A percentile compares a stretch with the other conserved stretches of the same genome.
phyloP scores from a whole-genome alignment of 2,797 vertebrate species.

The Ara ararauna region DNA sequence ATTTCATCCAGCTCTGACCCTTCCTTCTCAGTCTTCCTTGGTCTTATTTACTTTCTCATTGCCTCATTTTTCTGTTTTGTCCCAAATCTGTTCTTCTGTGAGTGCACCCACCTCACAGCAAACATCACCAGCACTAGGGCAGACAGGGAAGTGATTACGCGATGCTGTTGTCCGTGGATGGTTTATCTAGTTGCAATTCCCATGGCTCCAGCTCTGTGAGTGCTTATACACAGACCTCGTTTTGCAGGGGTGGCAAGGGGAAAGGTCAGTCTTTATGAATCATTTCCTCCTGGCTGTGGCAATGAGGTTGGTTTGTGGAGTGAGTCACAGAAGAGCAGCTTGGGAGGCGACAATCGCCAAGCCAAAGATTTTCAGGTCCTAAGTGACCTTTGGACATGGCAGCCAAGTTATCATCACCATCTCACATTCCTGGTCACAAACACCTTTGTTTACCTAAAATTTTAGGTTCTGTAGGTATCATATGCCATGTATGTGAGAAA shows the following conservation, averaged over 20 bases:
- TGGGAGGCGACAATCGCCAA: conserved; percentile 5
- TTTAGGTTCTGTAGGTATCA: background rate
- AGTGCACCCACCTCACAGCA: background rate
- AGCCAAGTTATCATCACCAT: background rate
- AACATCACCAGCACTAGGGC: background rate
- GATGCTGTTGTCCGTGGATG: background rate
- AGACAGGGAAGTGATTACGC: background rate
- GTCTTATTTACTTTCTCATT: conserved; percentile 23
- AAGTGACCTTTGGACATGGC: background rate
- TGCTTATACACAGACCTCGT: conserved; percentile 70
- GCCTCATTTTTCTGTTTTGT: conserved; percentile 3
- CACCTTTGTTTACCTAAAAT: background rate
- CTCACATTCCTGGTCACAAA: background rate
- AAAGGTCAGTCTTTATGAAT: conserved; percentile 79
- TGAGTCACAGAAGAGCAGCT: conserved; percentile 75
- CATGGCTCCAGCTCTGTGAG: conserved; percentile 63
- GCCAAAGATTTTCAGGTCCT: conserved; percentile 25
- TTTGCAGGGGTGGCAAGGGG: conserved; percentile 74
- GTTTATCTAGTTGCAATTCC: conserved; percentile 56
- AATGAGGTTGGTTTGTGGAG: conserved; percentile 65
- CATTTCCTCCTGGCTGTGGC: conserved; percentile 78
- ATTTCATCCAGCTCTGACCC: background rate
- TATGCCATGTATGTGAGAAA: background rate
- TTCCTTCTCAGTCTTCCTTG: background rate
- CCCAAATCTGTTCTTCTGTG: background rate